A percentile compares a stretch with the other conserved stretches of the same genome.
Conservation (phyloP, 1,140 invertebrate species). For the Bombus superbus region DNA sequence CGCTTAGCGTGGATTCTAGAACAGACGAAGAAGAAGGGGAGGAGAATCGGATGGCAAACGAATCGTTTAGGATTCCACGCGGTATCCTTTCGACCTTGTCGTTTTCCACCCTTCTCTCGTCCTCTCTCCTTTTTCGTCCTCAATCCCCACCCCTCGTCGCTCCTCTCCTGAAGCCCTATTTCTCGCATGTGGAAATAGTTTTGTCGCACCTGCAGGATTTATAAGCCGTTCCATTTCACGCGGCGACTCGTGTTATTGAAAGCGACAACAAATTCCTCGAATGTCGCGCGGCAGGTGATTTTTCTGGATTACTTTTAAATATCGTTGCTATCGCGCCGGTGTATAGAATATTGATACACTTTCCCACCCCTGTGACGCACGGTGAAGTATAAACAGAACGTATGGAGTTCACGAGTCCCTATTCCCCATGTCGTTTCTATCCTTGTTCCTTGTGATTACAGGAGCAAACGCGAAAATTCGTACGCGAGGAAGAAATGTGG, state of each 20-base stretch:
- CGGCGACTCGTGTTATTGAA: constrained; percentile 39
- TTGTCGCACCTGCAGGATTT: constrained; percentile 57
- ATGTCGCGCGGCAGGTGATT: constrained; percentile 9
- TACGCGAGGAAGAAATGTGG: too few species aligned
- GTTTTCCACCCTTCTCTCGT: constrained; percentile 15
- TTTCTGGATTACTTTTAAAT: constrained; percentile 12
- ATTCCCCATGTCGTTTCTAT: constrained; percentile 17
- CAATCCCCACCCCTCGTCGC: not conserved
- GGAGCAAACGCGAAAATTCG: constrained; percentile 10
- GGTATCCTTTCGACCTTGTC: constrained; percentile 37
- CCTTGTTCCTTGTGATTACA: constrained; percentile 9
- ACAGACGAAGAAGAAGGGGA: constrained; percentile 13
- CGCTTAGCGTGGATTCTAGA: constrained; percentile 66
- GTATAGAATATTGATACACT: constrained; percentile 43
- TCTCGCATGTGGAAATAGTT: constrained; percentile 48
- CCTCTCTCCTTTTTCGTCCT: not conserved
- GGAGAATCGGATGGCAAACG: constrained; percentile 58
- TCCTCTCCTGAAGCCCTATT: not conserved
- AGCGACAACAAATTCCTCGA: constrained; percentile 34
- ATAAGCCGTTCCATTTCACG: constrained; percentile 35
- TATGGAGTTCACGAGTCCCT: not conserved
- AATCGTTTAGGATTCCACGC: constrained; percentile 65
- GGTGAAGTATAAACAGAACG: not conserved
- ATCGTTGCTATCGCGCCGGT: not conserved
- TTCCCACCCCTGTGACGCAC: not conserved